Evolutionary conservation across 2,888 invertebrate genomes (phyloP), one percentile per base, ranked within the genome.

Genomic region (Hofmannophila pseudospretella): DNA sequence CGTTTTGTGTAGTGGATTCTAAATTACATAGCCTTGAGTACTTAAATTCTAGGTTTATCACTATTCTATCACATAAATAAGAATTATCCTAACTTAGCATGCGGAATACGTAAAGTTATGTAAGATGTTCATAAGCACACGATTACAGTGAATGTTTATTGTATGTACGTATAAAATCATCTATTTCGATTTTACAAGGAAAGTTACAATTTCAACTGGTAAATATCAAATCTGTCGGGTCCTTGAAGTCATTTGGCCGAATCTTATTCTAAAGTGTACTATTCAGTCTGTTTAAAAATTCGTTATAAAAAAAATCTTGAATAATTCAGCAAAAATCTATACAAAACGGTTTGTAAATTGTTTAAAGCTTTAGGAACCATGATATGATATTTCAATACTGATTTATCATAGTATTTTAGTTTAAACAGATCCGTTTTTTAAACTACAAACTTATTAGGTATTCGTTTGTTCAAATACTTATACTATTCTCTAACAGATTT

Each of bases 41-140:
- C 35, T 36, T 39, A 32, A 16, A 10, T 28, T 20, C 31, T 39
- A 34, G 10, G 9, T 49, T 45, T 62, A 65, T 61, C 48, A 64
- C 62, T 70, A 68, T 42, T 54, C 50, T 67, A 73, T 69, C 65
- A 75, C 71, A 73, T 67, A 58, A 62, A 60, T 49, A 46, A 49
- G 31, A 45, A 9, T 30, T n/a, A 23, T 20, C 20, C 31, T 32
- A 32, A n/a, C 16, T 13, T 29, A 38, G 19, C 34, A 38, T 38
- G 38, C 33, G 2, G n/a, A 23, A n/a, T 7, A 23, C 23, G n/a
- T 23, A n/a, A 2, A n/a, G 8, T 16, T 16, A 16, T 16, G 5
- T 5, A 16, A 23, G n/a, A 23, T n/a, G 20, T 8, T 7, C 20
- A 20, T 1, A 20, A 20, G n/a, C 23, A 23, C 23, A 23, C 4